phyloP scores from a whole-genome alignment of 2,797 vertebrate species.

The Salarias fasciatus region DNA sequence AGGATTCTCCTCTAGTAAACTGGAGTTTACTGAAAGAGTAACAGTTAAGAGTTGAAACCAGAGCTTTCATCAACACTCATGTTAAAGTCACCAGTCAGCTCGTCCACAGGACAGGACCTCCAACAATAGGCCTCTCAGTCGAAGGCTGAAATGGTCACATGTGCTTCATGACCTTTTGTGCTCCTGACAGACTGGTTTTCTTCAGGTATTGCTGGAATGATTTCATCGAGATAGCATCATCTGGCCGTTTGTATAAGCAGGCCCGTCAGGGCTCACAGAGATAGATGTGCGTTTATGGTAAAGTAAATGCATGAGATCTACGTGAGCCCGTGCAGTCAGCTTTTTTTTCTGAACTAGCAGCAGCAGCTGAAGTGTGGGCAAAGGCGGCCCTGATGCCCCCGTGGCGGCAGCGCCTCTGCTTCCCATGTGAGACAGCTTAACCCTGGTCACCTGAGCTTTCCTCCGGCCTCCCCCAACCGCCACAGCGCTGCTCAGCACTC shows the following conservation, averaged over 20 bases:
- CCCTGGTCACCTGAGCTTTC: constrained; percentile 71
- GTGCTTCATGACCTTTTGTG: constrained; percentile 27
- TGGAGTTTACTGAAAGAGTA: no score
- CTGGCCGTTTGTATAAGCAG: constrained; percentile 15
- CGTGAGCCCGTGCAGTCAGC: constrained; percentile 44
- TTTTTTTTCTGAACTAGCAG: constrained; percentile 45
- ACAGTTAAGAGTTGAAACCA: no score
- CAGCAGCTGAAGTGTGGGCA: constrained; percentile 20
- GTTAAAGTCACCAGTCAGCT: no score
- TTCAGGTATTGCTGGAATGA: constrained; percentile 29
- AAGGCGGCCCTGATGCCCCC: constrained; percentile 29
- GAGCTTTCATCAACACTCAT: no score
- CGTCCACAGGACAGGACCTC: no score
- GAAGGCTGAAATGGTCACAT: constrained; percentile 32
- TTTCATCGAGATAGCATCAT: constrained; percentile 44
- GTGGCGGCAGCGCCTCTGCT: constrained; percentile 51
- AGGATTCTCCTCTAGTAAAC: no score
- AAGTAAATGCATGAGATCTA: constrained; percentile 4
- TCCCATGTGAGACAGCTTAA: constrained; percentile 81
- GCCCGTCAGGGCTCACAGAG: constrained; percentile 19
- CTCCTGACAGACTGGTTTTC: constrained; percentile 16
- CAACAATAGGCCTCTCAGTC: constrained; percentile 34
- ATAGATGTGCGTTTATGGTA: constrained; percentile 28
- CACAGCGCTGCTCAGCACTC: constrained; percentile 24
- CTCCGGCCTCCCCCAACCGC: constrained; percentile 7